Conservation (phyloP, 2,797 vertebrate species). For the Cottoperca gobio region DNA sequence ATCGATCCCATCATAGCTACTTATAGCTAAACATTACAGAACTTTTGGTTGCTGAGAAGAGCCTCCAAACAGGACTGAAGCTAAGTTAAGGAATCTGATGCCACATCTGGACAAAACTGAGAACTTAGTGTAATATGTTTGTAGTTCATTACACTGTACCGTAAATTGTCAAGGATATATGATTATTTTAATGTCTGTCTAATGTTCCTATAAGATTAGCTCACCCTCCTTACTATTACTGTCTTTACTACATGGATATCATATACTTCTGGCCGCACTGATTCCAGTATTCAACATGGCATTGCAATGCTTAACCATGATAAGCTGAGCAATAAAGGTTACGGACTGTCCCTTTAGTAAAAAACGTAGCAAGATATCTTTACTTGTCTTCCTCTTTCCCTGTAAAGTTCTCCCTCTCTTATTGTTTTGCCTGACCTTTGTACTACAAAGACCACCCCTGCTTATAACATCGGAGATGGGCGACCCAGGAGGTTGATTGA, state of each 20-base stretch:
- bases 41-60: neutral
- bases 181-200: neutral
- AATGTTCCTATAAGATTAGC: neutral
- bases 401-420: neutral
- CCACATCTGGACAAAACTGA: neutral
- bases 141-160: neutral
- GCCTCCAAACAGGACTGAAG: constrained; percentile 2
- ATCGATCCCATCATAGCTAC: constrained; percentile 10
- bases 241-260: neutral
- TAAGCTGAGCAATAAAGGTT: neutral
- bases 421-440: neutral
- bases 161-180: neutral
- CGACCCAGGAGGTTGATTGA: neutral
- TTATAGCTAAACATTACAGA: constrained; percentile 12
- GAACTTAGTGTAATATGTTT: neutral
- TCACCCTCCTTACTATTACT: neutral
- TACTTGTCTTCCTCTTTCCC: neutral
- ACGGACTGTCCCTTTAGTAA: neutral
- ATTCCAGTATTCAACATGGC: neutral
- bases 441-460: neutral
- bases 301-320: neutral
- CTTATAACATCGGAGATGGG: neutral
- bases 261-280: too few species aligned
- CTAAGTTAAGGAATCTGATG: constrained; percentile 22
- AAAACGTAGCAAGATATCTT: neutral